Evolutionary conservation across 2,797 vertebrate genomes (phyloP).

Genomic region (Sebastes kiyomatsui): DNA sequence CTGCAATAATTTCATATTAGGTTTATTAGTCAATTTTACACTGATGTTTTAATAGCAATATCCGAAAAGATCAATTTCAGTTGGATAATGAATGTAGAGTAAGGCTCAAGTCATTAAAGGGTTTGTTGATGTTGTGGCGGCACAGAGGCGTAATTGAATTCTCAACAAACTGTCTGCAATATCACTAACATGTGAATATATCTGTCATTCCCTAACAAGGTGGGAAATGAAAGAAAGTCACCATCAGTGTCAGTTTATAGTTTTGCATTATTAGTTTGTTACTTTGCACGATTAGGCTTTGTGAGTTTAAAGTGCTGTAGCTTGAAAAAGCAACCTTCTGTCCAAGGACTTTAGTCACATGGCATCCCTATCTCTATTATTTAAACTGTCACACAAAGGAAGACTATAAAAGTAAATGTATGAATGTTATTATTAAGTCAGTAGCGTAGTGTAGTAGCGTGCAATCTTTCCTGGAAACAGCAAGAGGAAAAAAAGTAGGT

Average conservation of each 20-base stretch:
- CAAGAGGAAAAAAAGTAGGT: conserved; percentile 11
- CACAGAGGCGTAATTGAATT: not conserved
- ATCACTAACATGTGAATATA: conserved; percentile 2
- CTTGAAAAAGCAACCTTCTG: not conserved
- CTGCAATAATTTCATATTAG: conserved; percentile 1
- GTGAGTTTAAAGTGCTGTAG: not conserved
- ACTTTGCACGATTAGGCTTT: not conserved
- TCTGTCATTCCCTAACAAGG: conserved; percentile 6
- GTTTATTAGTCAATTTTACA: conserved; percentile 14
- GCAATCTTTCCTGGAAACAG: not conserved
- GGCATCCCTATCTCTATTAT: not conserved
- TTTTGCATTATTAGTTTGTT: not conserved
- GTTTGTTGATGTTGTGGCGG: not conserved
- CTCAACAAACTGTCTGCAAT: not conserved
- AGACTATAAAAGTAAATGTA: not conserved
- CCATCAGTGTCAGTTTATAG: not conserved
- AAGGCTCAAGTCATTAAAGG: conserved; percentile 1
- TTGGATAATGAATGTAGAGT: conserved; percentile 12
- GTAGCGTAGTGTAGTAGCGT: not conserved
- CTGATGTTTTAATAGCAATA: conserved; percentile 13
- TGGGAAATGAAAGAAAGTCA: not conserved
- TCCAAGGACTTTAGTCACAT: not conserved
- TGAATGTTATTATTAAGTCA: not conserved
- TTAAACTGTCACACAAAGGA: not conserved
- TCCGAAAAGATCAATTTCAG: not conserved